Evolutionary conservation across 2,113 vertebrate genomes (phyloP).

Genomic region (Gymnocephalus cernua): DNA sequence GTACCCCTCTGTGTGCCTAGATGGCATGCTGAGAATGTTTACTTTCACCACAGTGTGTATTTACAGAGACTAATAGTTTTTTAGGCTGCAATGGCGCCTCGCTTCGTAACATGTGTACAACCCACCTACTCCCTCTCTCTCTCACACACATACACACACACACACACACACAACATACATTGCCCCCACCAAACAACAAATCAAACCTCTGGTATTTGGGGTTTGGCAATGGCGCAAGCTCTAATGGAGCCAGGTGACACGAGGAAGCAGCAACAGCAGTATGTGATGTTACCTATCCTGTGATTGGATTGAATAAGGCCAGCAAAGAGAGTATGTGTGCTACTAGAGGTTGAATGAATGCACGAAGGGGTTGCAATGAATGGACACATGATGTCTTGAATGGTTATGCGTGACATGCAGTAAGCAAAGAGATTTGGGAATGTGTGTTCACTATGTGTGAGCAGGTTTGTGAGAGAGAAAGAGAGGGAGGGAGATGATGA

Average conservation of each 20-base stretch:
- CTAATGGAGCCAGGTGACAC: constrained; percentile 60
- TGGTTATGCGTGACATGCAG: constrained; percentile 48
- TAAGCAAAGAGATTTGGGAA: constrained; percentile 39
- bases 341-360: constrained; percentile 57
- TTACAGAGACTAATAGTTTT: constrained; percentile 86
- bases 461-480: constrained; percentile 13
- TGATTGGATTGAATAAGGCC: constrained; percentile 42
- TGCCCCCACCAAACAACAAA: constrained; percentile 60
- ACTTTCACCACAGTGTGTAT: constrained; percentile 84
- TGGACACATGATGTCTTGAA: constrained; percentile 54
- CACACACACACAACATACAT: constrained; percentile 49
- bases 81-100: constrained; percentile 82
- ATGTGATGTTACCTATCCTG: constrained; percentile 40
- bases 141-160: constrained; percentile 20
- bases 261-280: constrained; percentile 43
- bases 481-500: background rate
- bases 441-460: constrained; percentile 37
- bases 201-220: constrained; percentile 70
- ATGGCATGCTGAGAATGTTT: constrained; percentile 84
- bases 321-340: constrained; percentile 19
- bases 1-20: constrained; percentile 79
- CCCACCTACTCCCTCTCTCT: constrained; percentile 61
- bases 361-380: constrained; percentile 49
- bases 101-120: constrained; percentile 80
- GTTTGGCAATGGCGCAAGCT: constrained; percentile 46